Base-by-base conservation (phyloP, 2,113 vertebrate genomes). In the Zootoca vivipara region DNA sequence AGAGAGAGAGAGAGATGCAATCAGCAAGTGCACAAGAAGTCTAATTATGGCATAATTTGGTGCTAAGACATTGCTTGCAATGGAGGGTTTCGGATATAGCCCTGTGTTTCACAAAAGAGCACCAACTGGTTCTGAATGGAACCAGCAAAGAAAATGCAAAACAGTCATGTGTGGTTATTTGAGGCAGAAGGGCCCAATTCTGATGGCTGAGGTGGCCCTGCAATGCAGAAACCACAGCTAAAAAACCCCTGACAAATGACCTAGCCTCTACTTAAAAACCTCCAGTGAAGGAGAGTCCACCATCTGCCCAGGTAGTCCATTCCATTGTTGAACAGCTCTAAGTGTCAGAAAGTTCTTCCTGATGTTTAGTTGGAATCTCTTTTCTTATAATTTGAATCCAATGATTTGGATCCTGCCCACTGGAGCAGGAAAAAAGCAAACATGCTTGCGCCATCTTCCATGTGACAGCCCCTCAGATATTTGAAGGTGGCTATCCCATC, bases 41-140 rank as follows among this genome's bases (percentile, higher is more conserved):
- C 81, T 88, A 88, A 88, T 88, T 83, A 83, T 24, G 87, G 62
- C 64, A 69, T 88, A 88, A 88, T 88, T 78, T 78, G 81, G 40
- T 16, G 38, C 72, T 56, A 52, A 83, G 40, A 72, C 87, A 83
- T 67, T 24, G 7, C 38, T 88, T 77, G 62, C 81, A 83, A 52
- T 16, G 4, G 24, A 78, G 74, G 87, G 81, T 28, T 83, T 78
- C 26, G 10, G 62, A 83, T 83, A 78, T 38, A 83, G 81, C 73
- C 74, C 81, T 7, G 26, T 46, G 10, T 81, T 52, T 83, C 81
- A 83, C 87, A 83, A 88, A 78, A 78, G 62, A 83, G 62, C 62
- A 69, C 74, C 73, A n/a, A 26, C 73, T 28, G 46, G 64, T 78
- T 73, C 81, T 16, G 24, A 35, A 12, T 7, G 40, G n/a, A 77